Conservation (phyloP, 2,888 invertebrate genomes). For the Orthonychiurus folsomi region DNA sequence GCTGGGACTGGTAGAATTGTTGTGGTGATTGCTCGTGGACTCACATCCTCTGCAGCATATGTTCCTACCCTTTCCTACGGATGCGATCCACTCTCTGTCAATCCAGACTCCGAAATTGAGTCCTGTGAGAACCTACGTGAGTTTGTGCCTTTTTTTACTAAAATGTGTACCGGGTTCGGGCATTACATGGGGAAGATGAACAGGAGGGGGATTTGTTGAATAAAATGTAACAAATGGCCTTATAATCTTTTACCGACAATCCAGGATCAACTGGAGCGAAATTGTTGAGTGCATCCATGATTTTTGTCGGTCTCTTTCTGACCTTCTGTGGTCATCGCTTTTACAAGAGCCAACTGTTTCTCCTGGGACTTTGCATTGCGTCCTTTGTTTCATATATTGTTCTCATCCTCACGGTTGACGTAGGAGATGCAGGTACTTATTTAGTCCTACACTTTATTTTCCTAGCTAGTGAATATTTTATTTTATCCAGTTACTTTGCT, state of each 20-base stretch:
- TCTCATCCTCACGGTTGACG: constrained; percentile 36
- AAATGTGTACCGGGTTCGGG: not conserved
- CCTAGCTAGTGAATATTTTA: no score
- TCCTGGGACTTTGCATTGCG: constrained; percentile 54
- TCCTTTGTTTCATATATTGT: constrained; percentile 52
- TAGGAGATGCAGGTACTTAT: constrained; percentile 35
- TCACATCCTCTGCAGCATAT: constrained; percentile 49
- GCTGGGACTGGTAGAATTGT: constrained; percentile 38
- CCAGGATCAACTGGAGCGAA: constrained; percentile 46
- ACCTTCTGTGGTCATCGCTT: constrained; percentile 57
- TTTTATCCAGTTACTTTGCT: no score
- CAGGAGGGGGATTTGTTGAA: not conserved
- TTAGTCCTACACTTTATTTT: no score
- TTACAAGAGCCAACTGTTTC: constrained; percentile 55
- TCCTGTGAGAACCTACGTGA: constrained; percentile 43
- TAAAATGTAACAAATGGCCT: not conserved
- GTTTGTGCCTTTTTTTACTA: not conserved
- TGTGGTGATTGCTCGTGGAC: constrained; percentile 34
- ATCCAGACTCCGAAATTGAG: not conserved
- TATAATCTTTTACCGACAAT: constrained; percentile 7
- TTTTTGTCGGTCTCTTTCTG: constrained; percentile 56
- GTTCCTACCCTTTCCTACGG: constrained; percentile 60
- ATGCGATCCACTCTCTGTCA: constrained; percentile 47
- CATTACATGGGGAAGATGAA: not conserved
- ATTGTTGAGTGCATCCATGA: constrained; percentile 49